phyloP scores from a whole-genome alignment of 2,113 vertebrate genomes.

The Ardeotis arabs region DNA sequence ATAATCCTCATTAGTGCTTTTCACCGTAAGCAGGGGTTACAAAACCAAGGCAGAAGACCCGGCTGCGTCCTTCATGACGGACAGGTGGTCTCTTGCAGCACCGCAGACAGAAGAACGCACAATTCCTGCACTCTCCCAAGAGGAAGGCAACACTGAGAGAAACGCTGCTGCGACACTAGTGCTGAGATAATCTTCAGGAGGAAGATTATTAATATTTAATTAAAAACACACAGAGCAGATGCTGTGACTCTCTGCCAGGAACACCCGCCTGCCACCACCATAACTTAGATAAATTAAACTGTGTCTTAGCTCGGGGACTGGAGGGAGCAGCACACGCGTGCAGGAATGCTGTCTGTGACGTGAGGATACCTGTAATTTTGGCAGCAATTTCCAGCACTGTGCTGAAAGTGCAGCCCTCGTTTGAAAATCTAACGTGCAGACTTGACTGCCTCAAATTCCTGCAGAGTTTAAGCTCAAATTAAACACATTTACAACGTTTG shows the following conservation, averaged over 20 bases:
- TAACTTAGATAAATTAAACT: background rate
- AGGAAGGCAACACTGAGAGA: background rate
- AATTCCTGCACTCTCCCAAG: background rate
- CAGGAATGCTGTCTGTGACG: background rate
- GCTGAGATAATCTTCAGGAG: background rate
- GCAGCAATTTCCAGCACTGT: background rate
- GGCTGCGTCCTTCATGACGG: fast-evolving
- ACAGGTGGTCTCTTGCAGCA: background rate
- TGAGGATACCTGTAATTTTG: background rate
- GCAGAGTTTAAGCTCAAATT: background rate
- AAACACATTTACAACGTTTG: background rate
- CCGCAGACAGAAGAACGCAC: background rate
- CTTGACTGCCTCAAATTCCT: background rate
- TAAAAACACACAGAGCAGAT: background rate
- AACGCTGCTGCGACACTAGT: background rate
- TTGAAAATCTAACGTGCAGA: background rate
- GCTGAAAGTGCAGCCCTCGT: background rate
- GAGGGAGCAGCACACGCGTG: fast-evolving
- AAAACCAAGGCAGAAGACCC: background rate
- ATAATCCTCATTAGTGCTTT: background rate
- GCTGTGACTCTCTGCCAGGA: background rate
- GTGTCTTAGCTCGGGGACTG: background rate
- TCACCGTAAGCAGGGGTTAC: background rate
- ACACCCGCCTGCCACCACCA: background rate
- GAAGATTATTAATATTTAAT: background rate